Evolutionary conservation across 2,888 invertebrate genomes (phyloP).

Genomic region (Heliconius sara): DNA sequence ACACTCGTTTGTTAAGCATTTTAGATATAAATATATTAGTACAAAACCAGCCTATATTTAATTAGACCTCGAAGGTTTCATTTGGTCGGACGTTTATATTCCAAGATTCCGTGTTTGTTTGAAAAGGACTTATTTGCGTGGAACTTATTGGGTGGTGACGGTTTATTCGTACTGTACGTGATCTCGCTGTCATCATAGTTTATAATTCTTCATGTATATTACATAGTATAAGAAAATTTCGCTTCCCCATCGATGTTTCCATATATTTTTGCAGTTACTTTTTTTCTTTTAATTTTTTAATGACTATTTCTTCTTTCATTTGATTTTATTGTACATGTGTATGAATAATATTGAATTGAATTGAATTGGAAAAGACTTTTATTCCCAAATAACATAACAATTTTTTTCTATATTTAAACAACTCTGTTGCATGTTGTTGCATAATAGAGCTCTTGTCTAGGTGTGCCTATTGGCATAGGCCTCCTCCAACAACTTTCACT

Average conservation of each 20-base stretch:
- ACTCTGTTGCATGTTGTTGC: too few relatives aligned
- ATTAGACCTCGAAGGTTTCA: conserved; percentile 43
- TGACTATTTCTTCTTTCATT: too few relatives aligned
- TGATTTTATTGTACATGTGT: too few relatives aligned
- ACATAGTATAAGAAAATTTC: background rate
- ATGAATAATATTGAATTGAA: too few relatives aligned
- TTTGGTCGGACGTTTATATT: conserved; percentile 43
- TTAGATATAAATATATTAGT: conserved; percentile 29
- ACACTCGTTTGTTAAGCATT: conserved; percentile 28
- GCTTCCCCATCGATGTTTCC: background rate
- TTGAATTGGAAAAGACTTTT: too few relatives aligned
- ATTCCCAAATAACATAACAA: too few relatives aligned
- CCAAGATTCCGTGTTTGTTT: conserved; percentile 47
- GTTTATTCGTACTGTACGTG: conserved; percentile 38
- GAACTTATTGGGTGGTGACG: conserved; percentile 44
- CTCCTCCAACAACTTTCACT: too few relatives aligned
- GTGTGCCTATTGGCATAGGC: too few relatives aligned
- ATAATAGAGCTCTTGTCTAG: too few relatives aligned
- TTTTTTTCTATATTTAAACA: too few relatives aligned
- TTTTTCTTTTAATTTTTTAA: background rate
- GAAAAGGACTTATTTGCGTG: conserved; percentile 45
- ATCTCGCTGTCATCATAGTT: background rate
- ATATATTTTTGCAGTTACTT: too few relatives aligned
- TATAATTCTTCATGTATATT: background rate
- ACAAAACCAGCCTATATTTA: conserved; percentile 40